Conservation (phyloP, 2,888 invertebrate genomes). For the Galerucella nymphaeae region DNA sequence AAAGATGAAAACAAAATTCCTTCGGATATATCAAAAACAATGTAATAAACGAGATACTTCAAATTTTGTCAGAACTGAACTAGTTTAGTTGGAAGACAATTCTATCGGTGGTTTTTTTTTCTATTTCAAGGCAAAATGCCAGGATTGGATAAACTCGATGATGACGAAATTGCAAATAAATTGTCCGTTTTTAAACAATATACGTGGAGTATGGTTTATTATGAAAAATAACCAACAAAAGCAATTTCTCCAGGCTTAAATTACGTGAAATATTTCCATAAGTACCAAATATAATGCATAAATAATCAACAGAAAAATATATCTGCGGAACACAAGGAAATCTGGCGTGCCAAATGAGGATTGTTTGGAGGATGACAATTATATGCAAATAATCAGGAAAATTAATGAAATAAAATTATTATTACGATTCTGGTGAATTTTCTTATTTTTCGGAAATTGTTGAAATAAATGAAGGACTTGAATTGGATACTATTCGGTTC, state of each 20-base stretch:
- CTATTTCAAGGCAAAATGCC: neutral
- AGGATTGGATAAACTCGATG: neutral
- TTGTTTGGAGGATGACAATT: too few relatives aligned
- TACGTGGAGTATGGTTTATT: neutral
- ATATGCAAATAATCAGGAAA: too few relatives aligned
- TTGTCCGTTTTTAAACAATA: neutral
- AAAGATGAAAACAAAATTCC: neutral
- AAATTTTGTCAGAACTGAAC: neutral
- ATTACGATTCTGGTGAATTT: too few relatives aligned
- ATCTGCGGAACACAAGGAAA: too few relatives aligned
- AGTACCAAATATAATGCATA: too few relatives aligned
- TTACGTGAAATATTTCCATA: too few relatives aligned
- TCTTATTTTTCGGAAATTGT: neutral
- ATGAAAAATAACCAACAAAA: neutral
- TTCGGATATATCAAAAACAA: conserved; percentile 3
- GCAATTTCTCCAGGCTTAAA: too few relatives aligned
- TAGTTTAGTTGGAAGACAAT: neutral
- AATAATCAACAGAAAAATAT: too few relatives aligned
- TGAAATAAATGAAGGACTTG: neutral
- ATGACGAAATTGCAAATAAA: neutral
- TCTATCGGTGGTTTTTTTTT: neutral
- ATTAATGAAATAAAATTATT: too few relatives aligned
- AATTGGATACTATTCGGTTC: neutral
- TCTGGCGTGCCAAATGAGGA: too few relatives aligned
- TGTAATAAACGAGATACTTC: conserved; percentile 4